phyloP scores from a whole-genome alignment of 2,113 vertebrate species.

The Opisthocomus hoazin region DNA sequence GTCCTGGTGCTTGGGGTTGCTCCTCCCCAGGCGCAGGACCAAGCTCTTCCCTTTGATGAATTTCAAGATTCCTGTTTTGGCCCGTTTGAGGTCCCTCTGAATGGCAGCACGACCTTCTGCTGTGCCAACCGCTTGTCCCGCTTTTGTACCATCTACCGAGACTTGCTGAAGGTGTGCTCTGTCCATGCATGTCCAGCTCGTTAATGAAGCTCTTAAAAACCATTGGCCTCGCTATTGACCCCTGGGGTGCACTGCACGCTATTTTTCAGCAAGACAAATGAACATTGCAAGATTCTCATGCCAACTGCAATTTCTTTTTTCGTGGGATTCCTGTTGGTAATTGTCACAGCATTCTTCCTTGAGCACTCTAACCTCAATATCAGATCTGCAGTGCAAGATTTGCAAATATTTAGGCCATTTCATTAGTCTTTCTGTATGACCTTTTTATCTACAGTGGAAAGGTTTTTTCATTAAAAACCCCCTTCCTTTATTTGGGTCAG shows the following conservation, averaged over 20 bases:
- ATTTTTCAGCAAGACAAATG: background rate
- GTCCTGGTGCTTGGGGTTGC: background rate
- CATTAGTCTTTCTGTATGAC: background rate
- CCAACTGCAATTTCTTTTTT: background rate
- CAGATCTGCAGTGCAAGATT: background rate
- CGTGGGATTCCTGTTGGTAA: background rate
- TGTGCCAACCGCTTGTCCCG: accelerated
- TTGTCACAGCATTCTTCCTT: background rate
- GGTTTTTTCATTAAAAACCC: background rate
- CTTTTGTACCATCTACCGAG: accelerated
- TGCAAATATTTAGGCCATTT: background rate
- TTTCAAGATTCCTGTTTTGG: background rate
- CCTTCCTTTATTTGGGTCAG: background rate
- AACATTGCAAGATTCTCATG: accelerated
- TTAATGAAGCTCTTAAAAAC: accelerated
- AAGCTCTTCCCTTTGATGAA: background rate
- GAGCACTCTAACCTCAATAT: background rate
- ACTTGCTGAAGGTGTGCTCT: background rate
- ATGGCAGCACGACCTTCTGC: background rate
- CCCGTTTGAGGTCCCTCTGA: background rate
- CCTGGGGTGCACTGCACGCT: accelerated
- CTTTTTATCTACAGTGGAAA: background rate
- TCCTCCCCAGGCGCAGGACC: background rate
- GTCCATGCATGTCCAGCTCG: accelerated
- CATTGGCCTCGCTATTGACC: accelerated